Base-by-base conservation (phyloP, 2,888 invertebrate species). In the Drosophila melanocephala region DNA sequence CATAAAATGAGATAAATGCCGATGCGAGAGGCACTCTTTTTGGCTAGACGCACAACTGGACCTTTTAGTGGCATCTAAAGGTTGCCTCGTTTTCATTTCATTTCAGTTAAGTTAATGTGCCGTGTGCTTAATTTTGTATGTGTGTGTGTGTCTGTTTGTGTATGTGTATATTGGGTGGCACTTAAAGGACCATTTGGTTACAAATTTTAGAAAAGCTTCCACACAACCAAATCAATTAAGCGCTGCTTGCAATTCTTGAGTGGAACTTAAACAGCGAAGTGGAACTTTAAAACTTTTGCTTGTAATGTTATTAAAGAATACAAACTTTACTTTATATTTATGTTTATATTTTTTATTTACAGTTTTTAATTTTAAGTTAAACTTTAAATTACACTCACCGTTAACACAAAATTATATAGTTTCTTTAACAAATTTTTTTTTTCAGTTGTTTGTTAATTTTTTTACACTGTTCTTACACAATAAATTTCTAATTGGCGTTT, bases 1-100 rank as follows among this genome's bases (percentile, higher is more conserved):
- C 81, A 81, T 85, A 71, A 85, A 85, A 85, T 77, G 77, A 77
- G 83, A 82, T 84, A 76, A 78, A 76, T 78, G 71, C 72, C 69
- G 68, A 47, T 52, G 65, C 50, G 62, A 55, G 64, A 52, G 47
- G 52, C 56, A 60, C 26, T 53, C 59, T 51, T 42, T 28, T 52
- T 19, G 57, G 63, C 76, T 67, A 60, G 60, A 69, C 73, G 55
- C 58, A 42, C 37, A 73, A 78, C 72, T 70, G 69, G 66, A 66
- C 72, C 72, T 66, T 79, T 70, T 60, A 79, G 63, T 69, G 80
- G 50, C 63, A 30, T 33, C 22, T 51, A 60, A 76, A 76, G 67
- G 50, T 39, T 73, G 66, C 33, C 60, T 70, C 70, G 66, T 64
- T 80, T 80, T 77, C 63, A 67, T 65, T 62, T 65, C 67, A 64